A percentile compares a stretch with the other conserved stretches of the same genome.
Conservation (phyloP, 2,888 invertebrate genomes). For the Brachypterus glaber region DNA sequence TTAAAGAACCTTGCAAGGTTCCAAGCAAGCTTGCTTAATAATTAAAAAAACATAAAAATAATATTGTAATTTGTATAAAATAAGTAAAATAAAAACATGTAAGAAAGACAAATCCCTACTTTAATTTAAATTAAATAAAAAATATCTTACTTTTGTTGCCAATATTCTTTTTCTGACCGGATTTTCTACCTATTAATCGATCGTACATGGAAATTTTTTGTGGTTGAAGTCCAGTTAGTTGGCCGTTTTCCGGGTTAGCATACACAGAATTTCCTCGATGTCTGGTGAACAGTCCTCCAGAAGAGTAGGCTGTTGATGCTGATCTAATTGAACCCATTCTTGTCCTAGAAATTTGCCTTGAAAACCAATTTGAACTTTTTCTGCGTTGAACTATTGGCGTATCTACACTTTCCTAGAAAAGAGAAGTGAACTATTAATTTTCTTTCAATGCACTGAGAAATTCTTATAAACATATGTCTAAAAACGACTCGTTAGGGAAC, state of each 20-base stretch:
- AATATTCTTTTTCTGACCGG: conserved; percentile 56
- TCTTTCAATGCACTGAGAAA: too few species aligned
- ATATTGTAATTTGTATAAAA: too few species aligned
- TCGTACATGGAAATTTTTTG: conserved; percentile 77
- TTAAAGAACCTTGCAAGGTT: too few species aligned
- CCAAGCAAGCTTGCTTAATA: too few species aligned
- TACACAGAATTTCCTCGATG: conserved; percentile 71
- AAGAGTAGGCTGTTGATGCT: conserved; percentile 77
- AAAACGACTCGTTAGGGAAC: too few species aligned
- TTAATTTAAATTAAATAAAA: too few species aligned
- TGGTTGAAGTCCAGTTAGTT: conserved; percentile 45
- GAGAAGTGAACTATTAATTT: too few species aligned
- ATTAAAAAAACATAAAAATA: too few species aligned
- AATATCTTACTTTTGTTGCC: background rate
- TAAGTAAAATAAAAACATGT: too few species aligned
- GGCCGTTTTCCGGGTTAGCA: conserved; percentile 44
- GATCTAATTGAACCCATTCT: conserved; percentile 79
- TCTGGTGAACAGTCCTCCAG: conserved; percentile 65
- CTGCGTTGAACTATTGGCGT: conserved; percentile 77
- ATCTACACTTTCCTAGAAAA: conserved; percentile 73
- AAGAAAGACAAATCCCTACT: too few species aligned
- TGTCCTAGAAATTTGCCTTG: conserved; percentile 72
- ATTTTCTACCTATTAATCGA: conserved; percentile 70
- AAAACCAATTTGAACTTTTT: conserved; percentile 73
- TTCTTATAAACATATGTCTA: too few species aligned